Base-by-base conservation (phyloP, 2,888 invertebrate genomes). In the Lasius platythorax region DNA sequence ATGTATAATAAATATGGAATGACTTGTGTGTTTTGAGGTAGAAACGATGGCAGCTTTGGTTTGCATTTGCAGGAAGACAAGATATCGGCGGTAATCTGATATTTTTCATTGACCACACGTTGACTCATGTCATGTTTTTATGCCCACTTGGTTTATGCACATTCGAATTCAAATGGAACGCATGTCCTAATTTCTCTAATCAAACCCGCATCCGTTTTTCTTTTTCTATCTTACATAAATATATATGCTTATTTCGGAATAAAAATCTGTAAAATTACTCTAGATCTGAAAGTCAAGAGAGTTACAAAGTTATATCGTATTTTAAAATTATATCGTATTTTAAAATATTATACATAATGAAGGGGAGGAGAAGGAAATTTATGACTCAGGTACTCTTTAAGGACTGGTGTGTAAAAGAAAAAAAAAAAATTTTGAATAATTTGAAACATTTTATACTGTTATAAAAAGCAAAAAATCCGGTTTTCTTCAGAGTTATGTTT, bases 41-140 rank as follows among this genome's bases (percentile, higher is more conserved):
- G 53, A 61, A 70, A 76, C 40, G 28, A 67, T 85, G 61, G 87
- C 84, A 89, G 76, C 89, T 89, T 89, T 89, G 89, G 88, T 88
- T 85, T 87, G 82, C 79, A 81, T 87, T 86, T 87, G 85, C 73
- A 75, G 56, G 11, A 33, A 82, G 67, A 61, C 61, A 81, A 81
- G 28, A 23, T 5, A 58, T 79, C 40, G 33, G 2, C 4, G 12
- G 23, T 28, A 67, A 67, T 15, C 1, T 15, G 11, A 70, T 15
- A 43, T 6, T 79, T 37, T 46, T 67, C n/a, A 23, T 9, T 9
- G 9, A 1, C 30, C 30, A 3, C 2, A 50, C 6, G 6, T n/a
- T 12, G 2, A 66, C 23, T 2, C 23, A 2, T 28, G 15, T 3
- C 15, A 0, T 9, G 15, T 50, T 64, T 3, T 23, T 2, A 43